phyloP scores from a whole-genome alignment of 2,888 invertebrate species.

The Cryptophagus acutangulus region DNA sequence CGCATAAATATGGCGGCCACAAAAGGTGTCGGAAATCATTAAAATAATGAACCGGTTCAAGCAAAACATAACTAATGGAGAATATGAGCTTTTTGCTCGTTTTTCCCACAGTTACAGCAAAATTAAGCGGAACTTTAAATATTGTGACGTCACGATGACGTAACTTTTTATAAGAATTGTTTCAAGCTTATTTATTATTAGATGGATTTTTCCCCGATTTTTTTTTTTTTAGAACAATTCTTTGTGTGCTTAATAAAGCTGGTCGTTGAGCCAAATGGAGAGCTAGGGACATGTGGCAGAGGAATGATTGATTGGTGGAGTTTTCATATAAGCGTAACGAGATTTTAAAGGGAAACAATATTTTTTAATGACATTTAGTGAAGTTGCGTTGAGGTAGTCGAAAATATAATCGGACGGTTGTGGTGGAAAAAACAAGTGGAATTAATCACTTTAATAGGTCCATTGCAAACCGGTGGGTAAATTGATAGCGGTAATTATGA shows the following conservation, averaged over 20 bases:
- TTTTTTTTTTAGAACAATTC: too few species aligned
- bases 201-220: too few species aligned
- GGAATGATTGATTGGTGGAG: conserved; percentile 31
- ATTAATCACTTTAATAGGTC: conserved; percentile 47
- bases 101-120: conserved; percentile 8
- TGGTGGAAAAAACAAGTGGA: conserved; percentile 37
- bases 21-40: conserved; percentile 29
- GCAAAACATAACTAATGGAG: conserved; percentile 8
- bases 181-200: too few species aligned
- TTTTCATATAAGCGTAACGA: conserved; percentile 31
- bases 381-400: conserved; percentile 39
- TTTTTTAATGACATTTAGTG: conserved; percentile 41
- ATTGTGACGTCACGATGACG: too few species aligned
- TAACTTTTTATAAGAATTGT: too few species aligned
- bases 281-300: too few species aligned
- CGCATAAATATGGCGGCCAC: conserved; percentile 37
- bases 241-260: too few species aligned
- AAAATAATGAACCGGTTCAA: conserved; percentile 22
- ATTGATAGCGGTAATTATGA: conserved; percentile 46
- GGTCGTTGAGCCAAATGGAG: too few species aligned
- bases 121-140: too few species aligned
- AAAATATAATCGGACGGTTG: conserved; percentile 15
- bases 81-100: neutral
- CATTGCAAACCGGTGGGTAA: conserved; percentile 38
- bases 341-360: conserved; percentile 38